These are phyloP conservation scores for Oreochromis aureus DNA, from an alignment of 2,113 vertebrate species.

Conservation along the genomic window DNA sequence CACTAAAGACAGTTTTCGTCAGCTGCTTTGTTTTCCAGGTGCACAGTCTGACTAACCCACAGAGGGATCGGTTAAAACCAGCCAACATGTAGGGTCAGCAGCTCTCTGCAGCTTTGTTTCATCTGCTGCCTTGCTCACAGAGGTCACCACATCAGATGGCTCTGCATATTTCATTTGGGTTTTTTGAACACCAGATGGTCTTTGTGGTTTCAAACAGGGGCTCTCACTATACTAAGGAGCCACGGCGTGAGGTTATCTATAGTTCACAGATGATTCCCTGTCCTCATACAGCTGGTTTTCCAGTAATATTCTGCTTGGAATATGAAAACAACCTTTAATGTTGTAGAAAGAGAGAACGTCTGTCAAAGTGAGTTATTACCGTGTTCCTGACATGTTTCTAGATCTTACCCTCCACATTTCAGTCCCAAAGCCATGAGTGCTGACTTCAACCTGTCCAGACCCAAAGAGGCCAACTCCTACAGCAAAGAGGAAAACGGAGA, in stretches of 20 bases:
- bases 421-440: constrained; percentile 93
- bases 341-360: neutral
- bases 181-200: neutral
- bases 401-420: constrained; percentile 94
- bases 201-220: neutral
- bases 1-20: neutral
- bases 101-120: neutral
- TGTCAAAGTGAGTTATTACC: neutral
- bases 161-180: neutral
- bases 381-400: neutral
- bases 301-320: neutral
- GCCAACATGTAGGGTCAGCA: neutral
- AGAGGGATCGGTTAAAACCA: neutral
- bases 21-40: neutral
- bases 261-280: neutral
- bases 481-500: neutral
- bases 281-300: neutral
- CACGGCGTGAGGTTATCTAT: rapidly evolving
- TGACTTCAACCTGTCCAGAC: constrained; percentile 96
- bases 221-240: neutral
- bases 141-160: neutral
- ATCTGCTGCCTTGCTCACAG: neutral
- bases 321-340: neutral
- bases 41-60: neutral
- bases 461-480: constrained; percentile 94